Base-by-base conservation (phyloP, 1,140 invertebrate genomes). In the Pseudachorutes palmiensis region DNA sequence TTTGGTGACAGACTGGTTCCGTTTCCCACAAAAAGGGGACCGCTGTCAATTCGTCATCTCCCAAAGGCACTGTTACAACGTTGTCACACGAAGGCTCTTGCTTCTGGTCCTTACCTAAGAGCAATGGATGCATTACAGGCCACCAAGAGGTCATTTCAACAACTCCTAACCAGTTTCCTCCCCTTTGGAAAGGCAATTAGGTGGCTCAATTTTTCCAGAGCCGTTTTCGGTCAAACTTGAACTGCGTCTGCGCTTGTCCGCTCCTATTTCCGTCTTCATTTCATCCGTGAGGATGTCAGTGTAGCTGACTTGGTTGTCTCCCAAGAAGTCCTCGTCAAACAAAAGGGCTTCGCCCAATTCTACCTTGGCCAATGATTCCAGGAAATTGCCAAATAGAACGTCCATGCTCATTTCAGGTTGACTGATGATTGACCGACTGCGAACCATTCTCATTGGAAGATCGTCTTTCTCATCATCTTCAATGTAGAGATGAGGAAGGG, bases 11-110 rank as follows among this genome's bases (percentile, higher is more conserved):
- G 31, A 60, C 60, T n/a, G 33, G 59, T 19, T 67, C 58, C 9
- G 33, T 33, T 14, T 31, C 33, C 66, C 66, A 70, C 1, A 70
- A 45, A 24, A 70, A 67, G 31, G 69, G 69, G 29, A 59, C 61
- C 14, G 24, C 32, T 14, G 62, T 30, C 24, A 70, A 59, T 49
- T 70, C 69, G 2, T 24, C 30, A 19, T 67, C 65, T 29, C 31
- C 49, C 64, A 70, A 67, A 24, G 62, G 61, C 49, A 55, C 32
- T 3, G 59, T 59, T 19, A 64, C 62, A 19, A 32, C 22, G n/a
- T 41, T 28, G 58, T 51, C 24, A 30, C 62, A 62, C 2, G 28
- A 29, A 0, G 49, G 28, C 2, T 48, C 51, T 26, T 3, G 5
- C 1, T 9, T 24, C 29, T 22, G 30, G 33, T 58, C 30, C 49